Evolutionary conservation across 2,797 vertebrate species (phyloP).

Genomic region (Diplodus puntazzo): DNA sequence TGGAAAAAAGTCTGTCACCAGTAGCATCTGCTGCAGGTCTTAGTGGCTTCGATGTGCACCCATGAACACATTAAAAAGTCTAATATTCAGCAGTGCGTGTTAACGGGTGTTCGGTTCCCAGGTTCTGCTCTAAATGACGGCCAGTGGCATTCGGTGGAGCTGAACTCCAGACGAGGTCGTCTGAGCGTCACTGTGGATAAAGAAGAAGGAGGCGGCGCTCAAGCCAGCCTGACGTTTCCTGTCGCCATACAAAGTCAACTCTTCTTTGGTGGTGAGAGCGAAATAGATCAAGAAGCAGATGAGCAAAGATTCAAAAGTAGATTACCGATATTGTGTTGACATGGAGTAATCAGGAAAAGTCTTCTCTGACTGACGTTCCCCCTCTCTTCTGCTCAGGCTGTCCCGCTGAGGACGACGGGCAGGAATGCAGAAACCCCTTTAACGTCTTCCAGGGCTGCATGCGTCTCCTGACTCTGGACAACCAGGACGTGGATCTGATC

Average conservation of each 20-base stretch:
- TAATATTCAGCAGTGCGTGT: neutral
- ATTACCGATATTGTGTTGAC: too few species aligned
- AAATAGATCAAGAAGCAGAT: neutral
- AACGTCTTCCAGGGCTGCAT: slow-evolving; percentile 94
- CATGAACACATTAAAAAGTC: neutral
- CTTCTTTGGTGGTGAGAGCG: slow-evolving; percentile 91
- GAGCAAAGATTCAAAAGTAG: too few species aligned
- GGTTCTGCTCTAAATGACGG: slow-evolving; percentile 91
- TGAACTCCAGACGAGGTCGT: slow-evolving; percentile 85
- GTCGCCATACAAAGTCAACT: slow-evolving; percentile 78
- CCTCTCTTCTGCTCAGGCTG: slow-evolving; percentile 84
- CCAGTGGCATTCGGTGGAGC: slow-evolving; percentile 92
- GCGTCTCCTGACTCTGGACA: slow-evolving; percentile 86
- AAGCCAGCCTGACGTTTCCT: slow-evolving; percentile 79
- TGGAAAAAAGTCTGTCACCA: neutral
- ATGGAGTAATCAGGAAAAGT: too few species aligned
- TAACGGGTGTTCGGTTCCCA: slow-evolving; percentile 58
- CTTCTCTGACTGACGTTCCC: too few species aligned
- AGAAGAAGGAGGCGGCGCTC: slow-evolving; percentile 73
- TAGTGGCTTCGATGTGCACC: slow-evolving; percentile 9
- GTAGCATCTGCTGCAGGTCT: slow-evolving; percentile 8
- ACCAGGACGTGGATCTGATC: slow-evolving; percentile 87
- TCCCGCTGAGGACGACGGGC: slow-evolving; percentile 79
- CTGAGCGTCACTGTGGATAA: slow-evolving; percentile 87
- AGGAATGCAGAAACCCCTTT: slow-evolving; percentile 87